phyloP scores from a whole-genome alignment of 64 coral and sea anemone genomes.

The Porites lutea region DNA sequence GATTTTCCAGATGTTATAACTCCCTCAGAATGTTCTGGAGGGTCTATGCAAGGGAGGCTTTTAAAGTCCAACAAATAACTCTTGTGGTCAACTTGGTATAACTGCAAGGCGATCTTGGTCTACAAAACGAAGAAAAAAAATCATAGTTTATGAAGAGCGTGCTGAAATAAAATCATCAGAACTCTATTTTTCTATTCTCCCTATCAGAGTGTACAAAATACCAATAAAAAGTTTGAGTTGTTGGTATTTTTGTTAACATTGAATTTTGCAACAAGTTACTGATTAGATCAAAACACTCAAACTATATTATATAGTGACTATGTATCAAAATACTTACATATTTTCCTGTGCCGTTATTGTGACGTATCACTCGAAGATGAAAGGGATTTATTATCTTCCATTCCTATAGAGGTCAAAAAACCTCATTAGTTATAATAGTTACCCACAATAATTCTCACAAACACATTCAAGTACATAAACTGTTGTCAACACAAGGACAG shows the following conservation, averaged over 20 bases:
- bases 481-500: too few relatives aligned
- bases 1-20: conserved; percentile 43
- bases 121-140: conserved; percentile 16
- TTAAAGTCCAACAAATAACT: conserved; percentile 97
- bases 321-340: conserved; percentile 65
- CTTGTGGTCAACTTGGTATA: conserved; percentile 97
- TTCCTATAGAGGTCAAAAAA: conserved; percentile 42
- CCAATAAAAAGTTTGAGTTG: too few relatives aligned
- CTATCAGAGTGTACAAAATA: too few relatives aligned
- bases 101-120: conserved; percentile 93
- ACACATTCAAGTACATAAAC: too few relatives aligned
- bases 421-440: too few relatives aligned
- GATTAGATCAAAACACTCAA: too few relatives aligned
- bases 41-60: conserved; percentile 79
- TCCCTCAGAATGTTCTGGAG: neutral
- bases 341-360: conserved; percentile 86
- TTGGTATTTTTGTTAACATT: too few relatives aligned
- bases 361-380: conserved; percentile 81
- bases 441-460: too few relatives aligned
- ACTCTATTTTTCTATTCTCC: neutral
- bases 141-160: neutral
- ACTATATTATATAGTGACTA: too few relatives aligned
- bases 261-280: too few relatives aligned
- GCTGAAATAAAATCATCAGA: neutral
- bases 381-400: conserved; percentile 99